Conservation (phyloP, 2,888 invertebrate genomes). For the Lasius fuliginosus region DNA sequence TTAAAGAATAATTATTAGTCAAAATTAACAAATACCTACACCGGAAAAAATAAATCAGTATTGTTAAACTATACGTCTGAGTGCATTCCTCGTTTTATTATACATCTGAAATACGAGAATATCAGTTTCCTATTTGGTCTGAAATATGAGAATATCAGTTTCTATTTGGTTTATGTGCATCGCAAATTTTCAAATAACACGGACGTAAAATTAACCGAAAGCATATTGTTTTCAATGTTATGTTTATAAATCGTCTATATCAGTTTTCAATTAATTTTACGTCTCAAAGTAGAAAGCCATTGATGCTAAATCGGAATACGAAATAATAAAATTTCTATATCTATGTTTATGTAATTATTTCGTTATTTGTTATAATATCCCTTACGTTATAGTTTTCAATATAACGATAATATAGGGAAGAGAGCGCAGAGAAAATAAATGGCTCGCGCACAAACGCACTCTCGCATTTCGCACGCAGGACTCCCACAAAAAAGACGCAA, state of each 20-base stretch:
- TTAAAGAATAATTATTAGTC: constrained; percentile 15
- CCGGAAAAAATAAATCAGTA: not conserved
- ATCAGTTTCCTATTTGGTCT: not conserved
- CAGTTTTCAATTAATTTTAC: not conserved
- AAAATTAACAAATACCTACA: constrained; percentile 4
- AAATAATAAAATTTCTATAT: constrained; percentile 21
- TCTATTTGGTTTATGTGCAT: not conserved
- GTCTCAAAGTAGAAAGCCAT: not conserved
- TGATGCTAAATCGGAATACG: not conserved
- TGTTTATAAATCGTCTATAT: not conserved
- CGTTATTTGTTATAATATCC: not conserved
- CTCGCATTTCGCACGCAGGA: constrained; percentile 53
- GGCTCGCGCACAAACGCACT: constrained; percentile 35
- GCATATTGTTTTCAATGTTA: not conserved
- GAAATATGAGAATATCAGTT: not conserved
- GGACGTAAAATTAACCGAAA: not conserved
- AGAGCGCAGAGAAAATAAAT: constrained; percentile 26
- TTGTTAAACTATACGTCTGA: not conserved
- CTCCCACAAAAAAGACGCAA: constrained; percentile 40
- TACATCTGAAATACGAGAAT: not conserved
- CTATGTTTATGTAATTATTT: not conserved
- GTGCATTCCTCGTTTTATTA: not conserved
- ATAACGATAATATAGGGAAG: constrained; percentile 13
- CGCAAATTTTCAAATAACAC: not conserved
- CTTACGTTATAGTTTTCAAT: constrained; percentile 5